Base-by-base conservation (phyloP, 2,888 invertebrate species). In the Oithona nana region DNA sequence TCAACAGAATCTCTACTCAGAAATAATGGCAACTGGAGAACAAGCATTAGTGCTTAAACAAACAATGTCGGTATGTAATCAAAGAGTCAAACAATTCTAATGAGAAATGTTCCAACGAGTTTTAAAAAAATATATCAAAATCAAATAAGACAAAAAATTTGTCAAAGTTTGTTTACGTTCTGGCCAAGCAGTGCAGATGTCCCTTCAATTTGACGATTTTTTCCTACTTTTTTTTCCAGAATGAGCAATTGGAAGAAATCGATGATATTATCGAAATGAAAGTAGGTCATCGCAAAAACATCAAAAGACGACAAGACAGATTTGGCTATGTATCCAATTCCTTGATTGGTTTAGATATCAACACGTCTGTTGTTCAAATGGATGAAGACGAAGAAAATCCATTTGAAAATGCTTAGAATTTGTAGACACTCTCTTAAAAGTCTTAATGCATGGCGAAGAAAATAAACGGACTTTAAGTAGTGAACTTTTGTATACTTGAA, bases 231-330 rank as follows among this genome's bases (percentile, higher is more conserved):
- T 58, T 13, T 22, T 39, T n/a, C n/a, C 29, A 90, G 89, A 89
- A 88, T 68, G 88, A 88, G 70, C 90, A 90, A 67, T 88, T 89
- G 71, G 88, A 89, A 74, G 88, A 89, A 74, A 88, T 89, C 86
- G 88, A 88, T 71, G 89, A 90, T 74, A 86, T 90, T 65, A 75
- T 88, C 64, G 90, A 90, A 75, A 88, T 89, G 83, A 88, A 88
- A 71, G 77, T 87, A 64, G 82, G 86, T 1, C 89, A 90, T 68
- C 84, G 88, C 65, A 79, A 83, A 48, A 81, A 87, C 67, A 81
- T 86, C 0, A 81, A 82, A 61, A 85, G 86, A 71, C 77, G 87
- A 57, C 76, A 67, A 63, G 67, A 74, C 3, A 77, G 72, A 61
- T 62, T 56, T 57, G 62, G 62, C 16, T 56, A 56, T 28, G 56